phyloP scores from a whole-genome alignment of 2,888 invertebrate genomes.

The Biston betularia region DNA sequence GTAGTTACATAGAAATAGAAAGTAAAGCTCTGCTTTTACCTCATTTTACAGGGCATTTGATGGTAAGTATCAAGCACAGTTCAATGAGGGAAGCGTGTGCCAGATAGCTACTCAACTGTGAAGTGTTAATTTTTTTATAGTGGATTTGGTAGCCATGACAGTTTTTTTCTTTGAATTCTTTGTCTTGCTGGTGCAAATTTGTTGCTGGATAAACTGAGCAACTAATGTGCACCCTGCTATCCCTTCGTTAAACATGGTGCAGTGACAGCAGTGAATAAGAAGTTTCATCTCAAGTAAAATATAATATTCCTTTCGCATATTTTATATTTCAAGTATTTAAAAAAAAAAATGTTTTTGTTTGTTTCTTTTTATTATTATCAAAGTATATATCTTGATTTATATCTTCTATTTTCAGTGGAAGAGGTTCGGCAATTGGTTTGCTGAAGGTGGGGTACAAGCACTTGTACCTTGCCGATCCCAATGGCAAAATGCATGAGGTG shows the following conservation, averaged over 20 bases:
- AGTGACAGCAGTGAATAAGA: no score
- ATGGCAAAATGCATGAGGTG: conserved; percentile 90
- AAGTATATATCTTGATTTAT: no score
- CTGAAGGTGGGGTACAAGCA: conserved; percentile 96
- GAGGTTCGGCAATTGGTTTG: conserved; percentile 90
- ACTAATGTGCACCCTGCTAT: no score
- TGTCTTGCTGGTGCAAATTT: conserved; percentile 12
- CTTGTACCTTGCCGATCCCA: conserved; percentile 93
- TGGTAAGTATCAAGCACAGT: conserved; percentile 2
- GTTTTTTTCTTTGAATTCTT: conserved; percentile 10
- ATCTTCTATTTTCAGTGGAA: conserved; percentile 84
- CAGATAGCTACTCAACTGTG: conserved; percentile 28
- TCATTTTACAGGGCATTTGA: neutral
- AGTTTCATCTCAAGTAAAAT: no score
- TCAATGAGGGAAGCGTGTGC: conserved; percentile 7
- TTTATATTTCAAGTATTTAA: no score
- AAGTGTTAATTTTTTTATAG: conserved; percentile 26
- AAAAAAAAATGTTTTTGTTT: no score
- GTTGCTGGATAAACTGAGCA: no score
- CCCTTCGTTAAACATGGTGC: no score
- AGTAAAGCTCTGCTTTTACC: neutral
- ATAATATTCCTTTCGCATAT: no score
- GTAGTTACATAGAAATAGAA: no score
- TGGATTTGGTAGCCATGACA: conserved; percentile 12
- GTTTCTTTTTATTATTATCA: no score